Evolutionary conservation across 2,888 invertebrate species (phyloP).

Genomic region (Phalangium opilio): DNA sequence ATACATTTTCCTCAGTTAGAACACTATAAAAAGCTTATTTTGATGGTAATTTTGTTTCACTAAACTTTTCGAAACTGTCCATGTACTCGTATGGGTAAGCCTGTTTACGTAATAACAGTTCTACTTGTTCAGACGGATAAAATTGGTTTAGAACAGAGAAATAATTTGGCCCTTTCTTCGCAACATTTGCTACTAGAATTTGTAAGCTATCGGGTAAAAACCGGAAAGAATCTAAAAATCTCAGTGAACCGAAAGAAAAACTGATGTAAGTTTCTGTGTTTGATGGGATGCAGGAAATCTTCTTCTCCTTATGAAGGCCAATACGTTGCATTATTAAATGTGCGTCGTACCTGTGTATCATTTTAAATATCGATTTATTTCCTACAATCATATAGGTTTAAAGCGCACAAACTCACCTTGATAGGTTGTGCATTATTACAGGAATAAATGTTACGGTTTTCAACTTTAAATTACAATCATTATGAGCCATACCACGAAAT

Average conservation of each 20-base stretch:
- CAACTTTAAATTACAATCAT: background rate
- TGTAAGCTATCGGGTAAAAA: constrained; percentile 1
- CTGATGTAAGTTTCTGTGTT: constrained; percentile 6
- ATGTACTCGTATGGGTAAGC: constrained; percentile 1
- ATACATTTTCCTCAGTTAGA: constrained; percentile 10
- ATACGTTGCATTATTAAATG: constrained; percentile 8
- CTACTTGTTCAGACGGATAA: too few species aligned
- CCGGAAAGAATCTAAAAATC: constrained; percentile 5
- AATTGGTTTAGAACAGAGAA: constrained; percentile 13
- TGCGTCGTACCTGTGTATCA: constrained; percentile 1
- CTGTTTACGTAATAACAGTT: too few species aligned
- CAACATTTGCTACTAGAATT: background rate
- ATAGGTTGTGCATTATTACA: constrained; percentile 5
- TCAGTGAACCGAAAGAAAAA: constrained; percentile 1
- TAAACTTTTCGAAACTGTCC: background rate
- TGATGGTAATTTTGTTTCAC: constrained; percentile 19
- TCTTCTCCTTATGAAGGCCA: constrained; percentile 3
- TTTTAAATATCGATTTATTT: too few species aligned
- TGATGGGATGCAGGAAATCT: constrained; percentile 1
- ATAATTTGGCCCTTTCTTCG: background rate
- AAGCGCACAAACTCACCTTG: too few species aligned
- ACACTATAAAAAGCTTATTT: constrained; percentile 8
- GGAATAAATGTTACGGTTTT: background rate
- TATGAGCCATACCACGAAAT: background rate
- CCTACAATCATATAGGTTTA: too few species aligned